Conservation (phyloP, 64 coral and sea anemone species). For the Dendronephthya gigantea region DNA sequence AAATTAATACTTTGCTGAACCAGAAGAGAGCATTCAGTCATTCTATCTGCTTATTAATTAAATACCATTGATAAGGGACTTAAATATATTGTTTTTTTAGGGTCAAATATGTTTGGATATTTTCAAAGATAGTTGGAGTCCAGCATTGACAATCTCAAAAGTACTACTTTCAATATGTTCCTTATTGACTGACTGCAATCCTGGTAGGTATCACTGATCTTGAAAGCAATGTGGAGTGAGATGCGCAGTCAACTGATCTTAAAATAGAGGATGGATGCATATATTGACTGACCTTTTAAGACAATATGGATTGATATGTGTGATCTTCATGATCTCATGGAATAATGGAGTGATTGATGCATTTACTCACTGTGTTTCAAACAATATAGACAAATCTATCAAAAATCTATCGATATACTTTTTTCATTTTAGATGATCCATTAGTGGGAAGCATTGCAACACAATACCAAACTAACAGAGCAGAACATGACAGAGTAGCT, state of each 20-base stretch:
- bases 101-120: constrained; percentile 46
- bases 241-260: neutral
- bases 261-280: too few relatives aligned
- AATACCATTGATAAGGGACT: too few relatives aligned
- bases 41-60: too few relatives aligned
- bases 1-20: too few relatives aligned
- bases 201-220: constrained; percentile 20
- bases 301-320: neutral
- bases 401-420: neutral
- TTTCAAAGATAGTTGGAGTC: constrained; percentile 47
- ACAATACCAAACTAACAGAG: constrained; percentile 63
- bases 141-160: constrained; percentile 53
- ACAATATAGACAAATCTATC: neutral
- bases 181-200: constrained; percentile 50
- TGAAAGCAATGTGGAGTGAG: neutral
- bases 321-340: neutral
- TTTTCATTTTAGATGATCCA: constrained; percentile 57
- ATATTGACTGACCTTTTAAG: neutral
- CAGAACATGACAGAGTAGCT: constrained; percentile 81
- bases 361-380: neutral
- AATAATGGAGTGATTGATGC: neutral
- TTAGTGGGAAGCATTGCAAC: constrained; percentile 91
- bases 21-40: too few relatives aligned
- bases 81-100: constrained; percentile 18
- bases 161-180: constrained; percentile 39